phyloP scores from a whole-genome alignment of 2,113 vertebrate genomes.

The Malurus cyaneus region DNA sequence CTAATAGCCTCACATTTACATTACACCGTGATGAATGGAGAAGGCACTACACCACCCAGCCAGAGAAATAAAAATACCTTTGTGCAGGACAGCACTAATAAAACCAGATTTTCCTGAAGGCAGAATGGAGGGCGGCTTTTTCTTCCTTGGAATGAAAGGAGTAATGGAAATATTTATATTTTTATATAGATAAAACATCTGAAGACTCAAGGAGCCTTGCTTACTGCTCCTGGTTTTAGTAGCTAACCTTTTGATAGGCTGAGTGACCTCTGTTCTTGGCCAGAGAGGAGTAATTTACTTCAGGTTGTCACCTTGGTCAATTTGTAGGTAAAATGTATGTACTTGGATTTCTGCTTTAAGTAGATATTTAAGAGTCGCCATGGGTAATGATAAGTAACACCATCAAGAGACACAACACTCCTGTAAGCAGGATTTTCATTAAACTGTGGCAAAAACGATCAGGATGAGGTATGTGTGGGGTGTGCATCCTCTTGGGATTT shows the following conservation, averaged over 20 bases:
- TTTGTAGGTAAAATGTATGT: background rate
- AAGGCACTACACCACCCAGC: background rate
- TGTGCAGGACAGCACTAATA: background rate
- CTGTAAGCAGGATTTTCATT: background rate
- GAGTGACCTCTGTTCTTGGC: background rate
- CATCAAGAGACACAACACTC: background rate
- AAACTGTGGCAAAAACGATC: background rate
- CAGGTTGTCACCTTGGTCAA: background rate
- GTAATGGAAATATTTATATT: background rate
- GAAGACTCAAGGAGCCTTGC: background rate
- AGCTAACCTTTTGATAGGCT: background rate
- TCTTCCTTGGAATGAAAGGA: background rate
- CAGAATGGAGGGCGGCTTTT: background rate
- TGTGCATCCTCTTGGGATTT: background rate
- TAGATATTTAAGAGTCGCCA: background rate
- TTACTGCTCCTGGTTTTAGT: background rate
- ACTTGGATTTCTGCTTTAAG: background rate
- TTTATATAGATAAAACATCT: background rate
- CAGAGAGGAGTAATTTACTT: background rate
- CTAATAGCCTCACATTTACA: background rate
- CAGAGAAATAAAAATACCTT: background rate
- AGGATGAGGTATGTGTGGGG: background rate
- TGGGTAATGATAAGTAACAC: background rate
- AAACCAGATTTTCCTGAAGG: background rate
- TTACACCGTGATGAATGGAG: background rate